Evolutionary conservation across 2,797 vertebrate species (phyloP), one percentile per base, ranked within the genome.

Genomic region (Squalus acanthias): DNA sequence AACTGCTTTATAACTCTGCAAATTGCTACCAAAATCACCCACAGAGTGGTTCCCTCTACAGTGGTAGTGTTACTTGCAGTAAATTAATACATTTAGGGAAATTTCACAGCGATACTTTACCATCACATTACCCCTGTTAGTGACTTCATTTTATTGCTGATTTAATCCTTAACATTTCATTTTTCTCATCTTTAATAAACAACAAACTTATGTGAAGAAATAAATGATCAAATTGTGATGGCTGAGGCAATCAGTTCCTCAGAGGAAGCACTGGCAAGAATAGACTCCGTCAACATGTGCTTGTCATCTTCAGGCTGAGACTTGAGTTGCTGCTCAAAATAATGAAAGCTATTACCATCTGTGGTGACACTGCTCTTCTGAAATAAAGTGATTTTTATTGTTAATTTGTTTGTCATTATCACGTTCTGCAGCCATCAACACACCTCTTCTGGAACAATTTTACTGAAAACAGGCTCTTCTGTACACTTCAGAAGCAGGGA

Each of bases 211-310:
- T 15, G 24, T 33, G 69, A 29, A 72, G 69, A 53, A 95, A 57
- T 74, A 74, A 74, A 72, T 50, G 50, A 95, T 95, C 46, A 95
- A 95, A 95, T 95, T 17, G 26, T 95, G 67, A 95, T 95, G 46
- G 15, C 94, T 70, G 26, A 70, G 67, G 93, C 24, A 46, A 95
- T 53, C 63, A 57, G 12, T 17, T 74, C 24, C 29, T 72, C 46
- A 95, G 67, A 74, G 50, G 67, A 95, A 95, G 94, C 22, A 53
- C 12, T 95, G 94, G 13, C 46, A 60, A 53, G 50, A 76, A 57
- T 53, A 72, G 70, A 2, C 50, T 72, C 94, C 67, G 29, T 95
- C 94, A 53, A 74, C n/a, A 95, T 95, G 70, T 95, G 70, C 70
- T 76, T 76, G 94, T 60, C 70, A 95, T 72, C 33, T 74, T 57